A percentile compares a stretch with the other conserved stretches of the same genome.
Evolutionary conservation across 2,888 invertebrate species (phyloP).

Genomic region (Acleris emargana): DNA sequence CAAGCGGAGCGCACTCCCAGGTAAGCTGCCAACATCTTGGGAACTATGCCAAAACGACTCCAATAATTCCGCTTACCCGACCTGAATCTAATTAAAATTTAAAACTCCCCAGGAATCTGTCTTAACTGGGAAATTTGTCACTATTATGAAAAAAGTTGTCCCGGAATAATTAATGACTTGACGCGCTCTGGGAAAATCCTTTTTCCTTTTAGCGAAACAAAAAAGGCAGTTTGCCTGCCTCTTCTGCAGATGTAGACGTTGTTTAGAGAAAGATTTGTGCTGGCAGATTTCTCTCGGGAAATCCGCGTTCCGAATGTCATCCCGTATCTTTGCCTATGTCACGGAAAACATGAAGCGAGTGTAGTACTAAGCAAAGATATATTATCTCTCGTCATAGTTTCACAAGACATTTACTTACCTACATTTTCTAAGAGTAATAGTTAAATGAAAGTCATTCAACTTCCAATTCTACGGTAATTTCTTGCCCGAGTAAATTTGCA

Average conservation of each 20-base stretch:
- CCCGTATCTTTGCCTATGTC: constrained; percentile 17
- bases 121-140: constrained; percentile 16
- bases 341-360: constrained; percentile 22
- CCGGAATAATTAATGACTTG: constrained; percentile 24
- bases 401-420: constrained; percentile 14
- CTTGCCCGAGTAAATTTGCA: too few species aligned
- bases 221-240: constrained; percentile 3
- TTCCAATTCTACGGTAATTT: too few species aligned
- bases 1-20: constrained; percentile 7
- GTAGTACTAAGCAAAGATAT: not conserved
- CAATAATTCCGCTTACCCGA: constrained; percentile 17
- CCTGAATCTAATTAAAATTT: constrained; percentile 29
- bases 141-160: constrained; percentile 11
- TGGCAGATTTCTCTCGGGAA: constrained; percentile 33
- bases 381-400: constrained; percentile 15
- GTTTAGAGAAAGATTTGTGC: constrained; percentile 31
- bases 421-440: constrained; percentile 2
- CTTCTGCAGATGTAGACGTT: constrained; percentile 21
- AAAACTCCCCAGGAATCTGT: constrained; percentile 4
- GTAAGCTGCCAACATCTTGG: constrained; percentile 32
- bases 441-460: too few species aligned
- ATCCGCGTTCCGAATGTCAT: constrained; percentile 24
- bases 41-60: constrained; percentile 29
- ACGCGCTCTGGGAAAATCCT: constrained; percentile 23
- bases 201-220: constrained; percentile 18